Evolutionary conservation across 2,888 invertebrate species (phyloP), one percentile per base, ranked within the genome.

Genomic region (Calameuta pallipes): DNA sequence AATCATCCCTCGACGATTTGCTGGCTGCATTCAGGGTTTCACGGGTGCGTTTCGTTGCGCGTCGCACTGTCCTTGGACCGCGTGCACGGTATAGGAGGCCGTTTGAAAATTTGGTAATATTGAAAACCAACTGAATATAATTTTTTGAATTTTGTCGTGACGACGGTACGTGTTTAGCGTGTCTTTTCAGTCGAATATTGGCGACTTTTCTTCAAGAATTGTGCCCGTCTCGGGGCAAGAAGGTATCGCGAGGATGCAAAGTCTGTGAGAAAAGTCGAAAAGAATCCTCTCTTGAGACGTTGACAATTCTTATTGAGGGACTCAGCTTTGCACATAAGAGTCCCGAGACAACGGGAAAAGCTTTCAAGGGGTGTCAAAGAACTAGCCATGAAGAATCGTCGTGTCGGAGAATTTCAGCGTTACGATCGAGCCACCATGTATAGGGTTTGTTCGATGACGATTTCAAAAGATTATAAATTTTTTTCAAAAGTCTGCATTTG

Each of bases 211-310:
- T 23, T 23, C 9, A 23, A 56, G 9, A 56, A 56, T 56, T 56
- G 56, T 23, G 23, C 56, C 56, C 9, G 56, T 9, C 6, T 56
- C 23, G 9, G 56, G 23, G 9, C 56, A 9, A 23, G 9, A 23
- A 6, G 23, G 56, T 56, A 9, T 56, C 56, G 56, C 56, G 56
- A 33, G 33, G n/a, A 13, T 23, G 69, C 35, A 77, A 76, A 73
- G 70, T 76, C 75, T 41, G 68, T 34, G 56, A 77, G 37, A 77
- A 81, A 81, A 84, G 79, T 80, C 78, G 78, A 70, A 79, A 80
- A 76, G 83, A 83, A 85, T 85, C 84, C 85, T 85, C 85, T 83
- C 85, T 83, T 80, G 84, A 85, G 85, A 85, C 85, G 79, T 82
- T 81, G 85, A 84, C 85, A 81, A 77, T 85, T 82, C 85, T 80